These are phyloP conservation scores for Drosophila maculinotata DNA, from an alignment of 2,888 invertebrate genomes.

Conservation along the genomic window DNA sequence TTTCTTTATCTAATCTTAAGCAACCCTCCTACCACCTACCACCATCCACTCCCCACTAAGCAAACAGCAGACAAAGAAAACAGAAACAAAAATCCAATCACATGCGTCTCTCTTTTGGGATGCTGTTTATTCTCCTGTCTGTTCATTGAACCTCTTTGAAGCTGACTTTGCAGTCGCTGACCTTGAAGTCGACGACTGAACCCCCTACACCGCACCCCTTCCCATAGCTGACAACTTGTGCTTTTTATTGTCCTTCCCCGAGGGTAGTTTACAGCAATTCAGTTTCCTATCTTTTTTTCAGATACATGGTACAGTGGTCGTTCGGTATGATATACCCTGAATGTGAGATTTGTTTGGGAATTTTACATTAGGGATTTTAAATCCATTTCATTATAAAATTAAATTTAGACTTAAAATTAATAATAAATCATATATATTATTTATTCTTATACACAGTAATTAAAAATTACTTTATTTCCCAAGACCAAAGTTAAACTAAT, in stretches of 20 bases:
- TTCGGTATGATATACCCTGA: too few relatives aligned
- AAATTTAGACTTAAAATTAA: too few relatives aligned
- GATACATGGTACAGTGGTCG: too few relatives aligned
- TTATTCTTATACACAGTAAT: too few relatives aligned
- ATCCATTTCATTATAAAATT: too few relatives aligned
- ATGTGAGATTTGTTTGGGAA: too few relatives aligned
- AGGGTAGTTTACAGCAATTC: neutral
- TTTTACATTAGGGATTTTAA: too few relatives aligned
- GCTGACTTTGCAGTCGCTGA: constrained; percentile 55
- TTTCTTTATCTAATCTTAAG: constrained; percentile 35
- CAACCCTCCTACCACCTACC: constrained; percentile 2
- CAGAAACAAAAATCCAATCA: constrained; percentile 40
- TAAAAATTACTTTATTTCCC: too few relatives aligned
- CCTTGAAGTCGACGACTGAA: constrained; percentile 50
- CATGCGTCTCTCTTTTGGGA: constrained; percentile 44
- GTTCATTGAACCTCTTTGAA: constrained; percentile 61
- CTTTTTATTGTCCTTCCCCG: neutral
- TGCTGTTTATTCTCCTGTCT: constrained; percentile 42
- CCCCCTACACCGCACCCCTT: neutral
- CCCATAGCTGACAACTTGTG: neutral
- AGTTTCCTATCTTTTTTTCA: neutral
- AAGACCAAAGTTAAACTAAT: too few relatives aligned
- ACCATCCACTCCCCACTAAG: neutral
- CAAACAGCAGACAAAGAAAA: constrained; percentile 48
- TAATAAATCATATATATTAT: too few relatives aligned